phyloP scores from a whole-genome alignment of 2,888 invertebrate genomes.

The Anoncus sp. region DNA sequence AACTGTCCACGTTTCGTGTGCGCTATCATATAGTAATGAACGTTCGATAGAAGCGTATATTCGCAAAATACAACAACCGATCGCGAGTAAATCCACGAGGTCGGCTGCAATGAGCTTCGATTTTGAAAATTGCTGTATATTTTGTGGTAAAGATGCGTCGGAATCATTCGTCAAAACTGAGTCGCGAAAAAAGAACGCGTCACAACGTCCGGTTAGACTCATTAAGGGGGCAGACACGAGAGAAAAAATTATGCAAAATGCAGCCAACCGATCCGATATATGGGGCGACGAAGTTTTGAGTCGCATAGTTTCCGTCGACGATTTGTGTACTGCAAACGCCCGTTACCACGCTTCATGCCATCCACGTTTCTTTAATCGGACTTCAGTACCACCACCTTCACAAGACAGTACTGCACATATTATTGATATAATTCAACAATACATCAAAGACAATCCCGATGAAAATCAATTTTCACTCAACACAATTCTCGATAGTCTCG shows the following conservation, averaged over 20 bases:
- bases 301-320: background rate
- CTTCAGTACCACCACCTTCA: conserved; percentile 1
- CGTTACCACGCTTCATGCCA: conserved; percentile 11
- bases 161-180: conserved; percentile 6
- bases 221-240: background rate
- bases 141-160: conserved; percentile 21
- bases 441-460: conserved; percentile 10
- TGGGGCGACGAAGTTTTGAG: conserved; percentile 32
- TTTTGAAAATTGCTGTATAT: conserved; percentile 7
- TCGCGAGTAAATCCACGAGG: conserved; percentile 12
- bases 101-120: conserved; percentile 4
- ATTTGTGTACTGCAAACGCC: conserved; percentile 6
- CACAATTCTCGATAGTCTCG: conserved; percentile 5
- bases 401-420: conserved; percentile 1
- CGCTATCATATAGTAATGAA: background rate
- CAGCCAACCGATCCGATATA: conserved; percentile 10
- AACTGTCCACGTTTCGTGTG: conserved; percentile 8
- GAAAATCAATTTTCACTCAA: conserved; percentile 34
- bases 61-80: conserved; percentile 1
- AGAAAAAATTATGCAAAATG: background rate
- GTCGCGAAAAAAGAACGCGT: background rate
- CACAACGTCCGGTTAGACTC: background rate
- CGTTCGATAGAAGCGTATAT: background rate
- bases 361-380: conserved; percentile 4
- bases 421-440: conserved; percentile 28